These are phyloP conservation scores for Dinomys branickii DNA, from an alignment of 2,113 vertebrate species.

Conservation along the genomic window DNA sequence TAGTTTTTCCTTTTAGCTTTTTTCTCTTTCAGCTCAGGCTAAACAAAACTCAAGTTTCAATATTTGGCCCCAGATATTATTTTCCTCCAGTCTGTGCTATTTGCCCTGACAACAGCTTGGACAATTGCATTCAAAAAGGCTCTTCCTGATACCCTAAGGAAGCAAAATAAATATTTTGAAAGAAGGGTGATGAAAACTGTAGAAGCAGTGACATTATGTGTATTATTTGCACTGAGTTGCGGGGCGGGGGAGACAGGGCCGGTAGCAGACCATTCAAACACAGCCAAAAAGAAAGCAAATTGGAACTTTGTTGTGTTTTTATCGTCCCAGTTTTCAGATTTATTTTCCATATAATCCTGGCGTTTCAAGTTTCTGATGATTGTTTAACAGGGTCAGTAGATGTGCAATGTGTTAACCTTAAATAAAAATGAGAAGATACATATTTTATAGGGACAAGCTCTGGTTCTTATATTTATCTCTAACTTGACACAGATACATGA, in stretches of 20 bases:
- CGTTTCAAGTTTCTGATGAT: background rate
- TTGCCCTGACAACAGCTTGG: conserved; percentile 57
- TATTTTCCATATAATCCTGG: background rate
- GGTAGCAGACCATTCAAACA: background rate
- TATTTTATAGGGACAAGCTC: background rate
- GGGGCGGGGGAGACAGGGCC: too few relatives aligned
- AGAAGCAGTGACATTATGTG: background rate
- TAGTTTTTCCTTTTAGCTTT: conserved; percentile 49
- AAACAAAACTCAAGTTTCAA: conserved; percentile 50
- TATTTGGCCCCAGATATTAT: conserved; percentile 50
- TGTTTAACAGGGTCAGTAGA: background rate
- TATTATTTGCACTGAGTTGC: background rate
- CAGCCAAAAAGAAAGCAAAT: background rate
- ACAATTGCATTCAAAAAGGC: conserved; percentile 41
- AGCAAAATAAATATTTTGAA: conserved; percentile 65
- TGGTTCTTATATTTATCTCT: background rate
- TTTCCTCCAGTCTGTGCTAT: conserved; percentile 44
- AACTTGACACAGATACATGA: background rate
- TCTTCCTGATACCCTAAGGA: conserved; percentile 62
- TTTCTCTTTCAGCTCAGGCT: conserved; percentile 49
- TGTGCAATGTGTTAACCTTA: background rate
- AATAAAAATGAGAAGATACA: background rate
- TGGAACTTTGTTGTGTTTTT: conserved; percentile 4
- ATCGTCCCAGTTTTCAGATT: background rate
- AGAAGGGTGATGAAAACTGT: conserved; percentile 45